These are phyloP conservation scores for Fistularia tabacaria DNA, from an alignment of 2,797 vertebrate species.

Conservation along the genomic window DNA sequence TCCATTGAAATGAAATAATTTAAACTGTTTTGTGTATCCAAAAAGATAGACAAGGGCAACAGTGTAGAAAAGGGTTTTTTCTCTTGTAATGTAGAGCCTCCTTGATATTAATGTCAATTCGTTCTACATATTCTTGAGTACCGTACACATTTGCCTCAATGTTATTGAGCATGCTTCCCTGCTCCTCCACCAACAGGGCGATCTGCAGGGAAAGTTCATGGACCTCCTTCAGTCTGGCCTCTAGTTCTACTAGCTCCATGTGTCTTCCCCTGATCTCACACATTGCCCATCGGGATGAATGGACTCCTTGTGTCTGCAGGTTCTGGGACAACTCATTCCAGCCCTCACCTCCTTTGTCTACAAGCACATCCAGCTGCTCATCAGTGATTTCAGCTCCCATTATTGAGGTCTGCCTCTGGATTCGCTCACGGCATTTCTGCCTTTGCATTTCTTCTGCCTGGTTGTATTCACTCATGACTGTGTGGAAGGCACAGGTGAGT, in stretches of 20 bases:
- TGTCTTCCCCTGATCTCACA: conserved; percentile 83
- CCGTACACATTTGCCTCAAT: conserved; percentile 79
- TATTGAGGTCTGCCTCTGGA: conserved; percentile 88
- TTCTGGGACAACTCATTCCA: conserved; percentile 86
- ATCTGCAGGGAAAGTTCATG: conserved; percentile 84
- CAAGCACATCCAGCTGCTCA: conserved; percentile 82
- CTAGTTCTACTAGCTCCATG: conserved; percentile 85
- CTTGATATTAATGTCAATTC: conserved; percentile 74
- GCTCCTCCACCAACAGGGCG: conserved; percentile 85
- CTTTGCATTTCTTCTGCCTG: conserved; percentile 81
- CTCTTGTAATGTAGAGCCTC: conserved; percentile 78
- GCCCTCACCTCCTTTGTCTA: conserved; percentile 82
- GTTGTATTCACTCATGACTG: conserved; percentile 81
- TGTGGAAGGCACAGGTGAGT: conserved; percentile 74
- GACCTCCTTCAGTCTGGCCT: conserved; percentile 81
- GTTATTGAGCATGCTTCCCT: conserved; percentile 77
- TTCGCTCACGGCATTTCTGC: conserved; percentile 79
- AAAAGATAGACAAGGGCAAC: conserved; percentile 82
- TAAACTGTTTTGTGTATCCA: conserved; percentile 34
- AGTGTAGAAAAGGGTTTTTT: conserved; percentile 79
- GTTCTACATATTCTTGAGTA: conserved; percentile 75
- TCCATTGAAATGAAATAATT: too few species aligned
- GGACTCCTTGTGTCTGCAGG: conserved; percentile 72
- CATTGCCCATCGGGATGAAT: conserved; percentile 76
- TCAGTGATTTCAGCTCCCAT: conserved; percentile 81